Conservation (phyloP, 1,140 invertebrate genomes). For the Diuraphis noxia region DNA sequence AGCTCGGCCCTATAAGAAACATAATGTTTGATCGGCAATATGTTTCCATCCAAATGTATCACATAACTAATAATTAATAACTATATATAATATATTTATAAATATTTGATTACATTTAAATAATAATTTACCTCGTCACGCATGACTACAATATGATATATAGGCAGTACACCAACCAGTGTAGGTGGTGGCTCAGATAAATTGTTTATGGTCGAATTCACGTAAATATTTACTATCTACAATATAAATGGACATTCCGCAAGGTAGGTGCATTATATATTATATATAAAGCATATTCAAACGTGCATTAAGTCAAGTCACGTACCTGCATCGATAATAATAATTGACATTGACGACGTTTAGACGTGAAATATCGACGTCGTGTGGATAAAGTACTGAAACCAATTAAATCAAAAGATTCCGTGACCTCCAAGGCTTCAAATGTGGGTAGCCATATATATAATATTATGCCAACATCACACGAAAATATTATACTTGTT, state of each 20-base stretch:
- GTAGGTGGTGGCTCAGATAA: background rate
- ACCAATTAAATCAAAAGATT: background rate
- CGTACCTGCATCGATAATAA: background rate
- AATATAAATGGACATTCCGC: background rate
- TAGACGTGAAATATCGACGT: background rate
- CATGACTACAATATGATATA: background rate
- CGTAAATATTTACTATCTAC: background rate
- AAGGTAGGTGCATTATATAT: background rate
- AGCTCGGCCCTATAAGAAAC: too few relatives aligned
- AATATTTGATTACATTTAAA: background rate
- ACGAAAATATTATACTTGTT: background rate
- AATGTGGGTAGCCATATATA: background rate
- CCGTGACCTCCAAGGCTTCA: background rate
- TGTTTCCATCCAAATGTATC: background rate
- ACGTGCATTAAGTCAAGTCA: background rate
- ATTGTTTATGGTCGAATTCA: background rate
- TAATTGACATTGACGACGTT: conserved; percentile 7
- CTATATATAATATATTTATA: too few relatives aligned
- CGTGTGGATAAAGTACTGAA: background rate
- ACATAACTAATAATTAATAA: background rate
- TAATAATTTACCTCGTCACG: background rate
- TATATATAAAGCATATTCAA: background rate
- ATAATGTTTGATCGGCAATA: too few relatives aligned
- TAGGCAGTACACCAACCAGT: background rate
- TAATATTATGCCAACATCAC: background rate